Percentiles rank a stretch among this genome's conserved stretches.
Evolutionary conservation across 1,140 invertebrate genomes (phyloP).

Genomic region (Drosophila cardini): DNA sequence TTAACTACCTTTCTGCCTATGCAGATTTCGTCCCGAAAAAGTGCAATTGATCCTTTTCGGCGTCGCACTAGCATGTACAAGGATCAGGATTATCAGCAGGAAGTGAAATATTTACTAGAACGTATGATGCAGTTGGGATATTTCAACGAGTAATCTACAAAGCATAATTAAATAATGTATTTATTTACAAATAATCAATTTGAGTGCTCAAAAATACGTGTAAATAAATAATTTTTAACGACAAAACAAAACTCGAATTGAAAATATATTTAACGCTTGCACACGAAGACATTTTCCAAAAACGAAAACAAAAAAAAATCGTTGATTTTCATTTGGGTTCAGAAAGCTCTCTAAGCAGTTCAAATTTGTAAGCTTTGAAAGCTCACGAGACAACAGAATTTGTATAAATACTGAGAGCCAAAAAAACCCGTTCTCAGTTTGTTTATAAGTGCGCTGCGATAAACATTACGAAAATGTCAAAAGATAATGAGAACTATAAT

Average conservation of each 20-base stretch:
- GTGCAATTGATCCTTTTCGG: slow-evolving; percentile 27
- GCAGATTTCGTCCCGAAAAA: slow-evolving; percentile 27
- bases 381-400: not conserved
- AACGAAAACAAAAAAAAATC: too few species aligned
- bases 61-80: slow-evolving; percentile 35
- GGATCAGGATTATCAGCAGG: slow-evolving; percentile 30
- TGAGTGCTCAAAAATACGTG: not conserved
- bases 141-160: not conserved
- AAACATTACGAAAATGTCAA: slow-evolving; percentile 27
- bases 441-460: not conserved
- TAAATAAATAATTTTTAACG: not conserved
- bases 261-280: too few species aligned
- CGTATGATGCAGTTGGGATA: slow-evolving; percentile 13
- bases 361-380: not conserved
- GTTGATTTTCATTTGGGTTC: too few species aligned
- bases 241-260: not conserved
- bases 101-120: slow-evolving; percentile 23
- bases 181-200: not conserved
- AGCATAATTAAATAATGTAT: not conserved
- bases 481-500: slow-evolving; percentile 3
- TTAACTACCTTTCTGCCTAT: slow-evolving; percentile 34
- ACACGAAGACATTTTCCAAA: too few species aligned
- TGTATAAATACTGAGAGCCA: not conserved
- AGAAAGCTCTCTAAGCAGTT: slow-evolving; percentile 7
- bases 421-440: slow-evolving; percentile 8